A percentile compares a stretch with the other conserved stretches of the same genome.
Evolutionary conservation across 2,888 invertebrate species (phyloP).

Genomic region (Teleogryllus oceanicus): DNA sequence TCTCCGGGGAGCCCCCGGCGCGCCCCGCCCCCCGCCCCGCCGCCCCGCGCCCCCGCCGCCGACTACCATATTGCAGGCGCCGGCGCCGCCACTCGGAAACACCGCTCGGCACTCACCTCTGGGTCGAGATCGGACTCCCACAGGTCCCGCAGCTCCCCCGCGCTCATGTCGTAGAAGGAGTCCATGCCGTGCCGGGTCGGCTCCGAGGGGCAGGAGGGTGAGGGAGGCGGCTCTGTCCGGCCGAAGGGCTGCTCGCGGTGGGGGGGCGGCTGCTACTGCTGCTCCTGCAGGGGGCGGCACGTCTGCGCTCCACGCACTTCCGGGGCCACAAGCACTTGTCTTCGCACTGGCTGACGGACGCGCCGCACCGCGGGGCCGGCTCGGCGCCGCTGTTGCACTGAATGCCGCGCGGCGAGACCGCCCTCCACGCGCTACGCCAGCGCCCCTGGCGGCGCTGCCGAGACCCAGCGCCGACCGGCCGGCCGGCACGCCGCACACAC

Average conservation of each 20-base stretch:
- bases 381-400: not conserved
- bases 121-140: slow-evolving; percentile 81
- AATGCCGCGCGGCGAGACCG: not conserved
- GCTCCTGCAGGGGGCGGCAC: not conserved
- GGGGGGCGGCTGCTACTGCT: not conserved
- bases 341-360: not conserved
- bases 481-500: not conserved
- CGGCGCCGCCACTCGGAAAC: too few species aligned
- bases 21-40: not conserved
- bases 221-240: not conserved
- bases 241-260: not conserved
- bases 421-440: not conserved
- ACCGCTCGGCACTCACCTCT: slow-evolving; percentile 50
- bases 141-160: slow-evolving; percentile 71
- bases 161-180: slow-evolving; percentile 67
- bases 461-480: not conserved
- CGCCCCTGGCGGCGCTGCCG: not conserved
- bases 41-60: not conserved
- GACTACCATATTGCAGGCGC: not conserved
- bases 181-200: slow-evolving; percentile 21
- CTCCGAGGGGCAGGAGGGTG: not conserved
- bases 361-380: not conserved
- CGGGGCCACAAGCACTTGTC: not conserved
- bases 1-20: not conserved
- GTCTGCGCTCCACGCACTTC: not conserved